Percentiles rank a stretch among this genome's conserved stretches.
Evolutionary conservation across 2,113 vertebrate species (phyloP).

Genomic region (Oreocharis arfaki): DNA sequence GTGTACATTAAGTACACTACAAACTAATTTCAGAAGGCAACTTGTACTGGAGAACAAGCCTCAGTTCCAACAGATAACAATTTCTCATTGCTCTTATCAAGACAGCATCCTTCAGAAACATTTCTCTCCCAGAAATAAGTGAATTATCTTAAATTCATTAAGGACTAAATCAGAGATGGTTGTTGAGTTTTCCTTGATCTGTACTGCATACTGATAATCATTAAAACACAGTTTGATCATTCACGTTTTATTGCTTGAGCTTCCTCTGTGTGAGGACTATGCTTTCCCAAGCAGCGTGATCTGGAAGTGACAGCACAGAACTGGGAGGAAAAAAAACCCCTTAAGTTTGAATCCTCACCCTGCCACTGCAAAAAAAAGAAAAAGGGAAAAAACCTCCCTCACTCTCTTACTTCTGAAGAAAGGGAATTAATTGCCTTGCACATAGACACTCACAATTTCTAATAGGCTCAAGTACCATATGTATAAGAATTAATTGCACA

Average conservation of each 20-base stretch:
- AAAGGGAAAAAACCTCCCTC: not conserved
- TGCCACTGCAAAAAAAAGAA: not conserved
- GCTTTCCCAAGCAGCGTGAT: not conserved
- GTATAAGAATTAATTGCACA: not conserved
- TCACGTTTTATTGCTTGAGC: not conserved
- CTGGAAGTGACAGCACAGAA: not conserved
- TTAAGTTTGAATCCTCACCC: not conserved
- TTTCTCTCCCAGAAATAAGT: not conserved
- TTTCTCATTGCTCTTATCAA: not conserved
- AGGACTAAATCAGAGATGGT: not conserved
- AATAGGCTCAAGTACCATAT: not conserved
- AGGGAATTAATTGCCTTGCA: not conserved
- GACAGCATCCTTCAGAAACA: not conserved
- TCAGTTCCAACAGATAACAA: not conserved
- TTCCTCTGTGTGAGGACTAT: not conserved
- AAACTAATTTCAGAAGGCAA: not conserved
- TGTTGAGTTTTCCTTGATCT: not conserved
- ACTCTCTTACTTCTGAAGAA: not conserved
- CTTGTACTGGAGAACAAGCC: not conserved
- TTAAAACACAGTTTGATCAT: not conserved
- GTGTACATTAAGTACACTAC: not conserved
- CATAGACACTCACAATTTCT: not conserved
- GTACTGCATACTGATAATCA: not conserved
- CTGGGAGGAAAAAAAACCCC: fast-evolving
- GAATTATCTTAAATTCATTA: not conserved